These are phyloP conservation scores for Abramis brama DNA, from an alignment of 2,113 vertebrate genomes.

Conservation along the genomic window DNA sequence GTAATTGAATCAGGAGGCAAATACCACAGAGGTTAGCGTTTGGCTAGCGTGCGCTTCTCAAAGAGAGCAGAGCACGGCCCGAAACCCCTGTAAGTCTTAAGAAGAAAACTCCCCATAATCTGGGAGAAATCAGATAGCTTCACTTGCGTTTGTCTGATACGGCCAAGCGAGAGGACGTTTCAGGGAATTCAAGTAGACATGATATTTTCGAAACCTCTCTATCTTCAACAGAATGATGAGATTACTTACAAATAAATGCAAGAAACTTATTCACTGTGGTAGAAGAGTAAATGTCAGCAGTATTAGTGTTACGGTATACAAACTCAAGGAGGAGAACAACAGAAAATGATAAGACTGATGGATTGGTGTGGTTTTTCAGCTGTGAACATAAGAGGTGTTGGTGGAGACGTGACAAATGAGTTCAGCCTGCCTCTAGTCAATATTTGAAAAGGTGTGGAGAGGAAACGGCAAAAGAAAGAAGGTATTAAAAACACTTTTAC, in stretches of 20 bases:
- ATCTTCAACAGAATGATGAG: constrained; percentile 26
- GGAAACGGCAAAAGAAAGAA: constrained; percentile 5
- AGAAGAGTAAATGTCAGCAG: constrained; percentile 10
- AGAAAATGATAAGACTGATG: constrained; percentile 29
- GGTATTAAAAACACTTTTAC: background rate
- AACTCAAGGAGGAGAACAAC: constrained; percentile 6
- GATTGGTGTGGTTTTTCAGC: constrained; percentile 25
- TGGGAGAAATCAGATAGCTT: constrained; percentile 41
- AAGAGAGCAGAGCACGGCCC: background rate
- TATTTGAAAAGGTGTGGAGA: constrained; percentile 31
- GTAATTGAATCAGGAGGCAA: constrained; percentile 45
- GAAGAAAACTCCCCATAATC: constrained; percentile 15
- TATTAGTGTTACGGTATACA: constrained; percentile 20
- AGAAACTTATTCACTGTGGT: background rate
- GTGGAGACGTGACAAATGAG: constrained; percentile 11
- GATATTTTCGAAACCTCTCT: constrained; percentile 28
- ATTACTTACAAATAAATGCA: constrained; percentile 6
- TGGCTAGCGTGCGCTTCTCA: constrained; percentile 25
- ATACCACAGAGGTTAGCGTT: constrained; percentile 48
- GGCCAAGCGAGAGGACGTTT: constrained; percentile 18
- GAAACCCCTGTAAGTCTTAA: constrained; percentile 9
- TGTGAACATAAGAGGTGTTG: constrained; percentile 25
- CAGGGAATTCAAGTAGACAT: constrained; percentile 41
- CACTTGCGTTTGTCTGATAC: background rate
- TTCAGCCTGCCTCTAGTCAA: constrained; percentile 18